phyloP scores from a whole-genome alignment of 2,113 vertebrate genomes.

The Thalassarche chlororhynchos region DNA sequence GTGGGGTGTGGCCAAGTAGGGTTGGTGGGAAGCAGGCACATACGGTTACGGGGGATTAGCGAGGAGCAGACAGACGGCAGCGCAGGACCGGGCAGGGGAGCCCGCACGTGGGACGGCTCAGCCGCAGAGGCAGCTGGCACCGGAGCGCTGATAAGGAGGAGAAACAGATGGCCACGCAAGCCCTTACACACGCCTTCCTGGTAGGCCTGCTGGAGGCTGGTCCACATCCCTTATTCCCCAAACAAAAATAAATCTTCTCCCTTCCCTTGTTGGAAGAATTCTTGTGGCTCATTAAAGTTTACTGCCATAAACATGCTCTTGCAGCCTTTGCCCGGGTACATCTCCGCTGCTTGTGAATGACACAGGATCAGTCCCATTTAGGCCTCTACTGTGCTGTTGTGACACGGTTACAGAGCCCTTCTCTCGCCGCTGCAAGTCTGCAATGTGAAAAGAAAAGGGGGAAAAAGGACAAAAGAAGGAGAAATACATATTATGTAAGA shows the following conservation, averaged over 20 bases:
- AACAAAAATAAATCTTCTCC: constrained; percentile 36
- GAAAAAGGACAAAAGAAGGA: not conserved
- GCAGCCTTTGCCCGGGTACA: not conserved
- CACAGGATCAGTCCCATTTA: not conserved
- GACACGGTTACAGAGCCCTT: not conserved
- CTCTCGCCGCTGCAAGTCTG: not conserved
- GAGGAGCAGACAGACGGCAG: constrained; percentile 2
- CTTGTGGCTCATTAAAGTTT: constrained; percentile 17
- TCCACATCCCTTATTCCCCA: constrained; percentile 32
- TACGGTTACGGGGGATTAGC: not conserved
- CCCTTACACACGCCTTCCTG: constrained; percentile 57
- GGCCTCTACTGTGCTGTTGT: not conserved
- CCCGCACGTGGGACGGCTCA: not conserved
- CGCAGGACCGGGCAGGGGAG: not conserved
- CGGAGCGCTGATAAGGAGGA: constrained; percentile 30
- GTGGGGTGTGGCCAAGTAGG: not conserved
- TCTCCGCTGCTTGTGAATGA: rapidly evolving
- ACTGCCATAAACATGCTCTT: not conserved
- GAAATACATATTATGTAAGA: not conserved
- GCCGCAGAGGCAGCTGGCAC: constrained; percentile 59
- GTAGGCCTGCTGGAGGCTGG: constrained; percentile 55
- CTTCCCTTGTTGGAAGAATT: constrained; percentile 19
- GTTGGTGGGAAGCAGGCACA: not conserved
- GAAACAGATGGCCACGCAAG: constrained; percentile 55
- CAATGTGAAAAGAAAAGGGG: not conserved